A percentile compares a stretch with the other conserved stretches of the same genome.
These are phyloP conservation scores for Vulpes vulpes DNA, from an alignment of 2,113 vertebrate genomes.

Conservation along the genomic window DNA sequence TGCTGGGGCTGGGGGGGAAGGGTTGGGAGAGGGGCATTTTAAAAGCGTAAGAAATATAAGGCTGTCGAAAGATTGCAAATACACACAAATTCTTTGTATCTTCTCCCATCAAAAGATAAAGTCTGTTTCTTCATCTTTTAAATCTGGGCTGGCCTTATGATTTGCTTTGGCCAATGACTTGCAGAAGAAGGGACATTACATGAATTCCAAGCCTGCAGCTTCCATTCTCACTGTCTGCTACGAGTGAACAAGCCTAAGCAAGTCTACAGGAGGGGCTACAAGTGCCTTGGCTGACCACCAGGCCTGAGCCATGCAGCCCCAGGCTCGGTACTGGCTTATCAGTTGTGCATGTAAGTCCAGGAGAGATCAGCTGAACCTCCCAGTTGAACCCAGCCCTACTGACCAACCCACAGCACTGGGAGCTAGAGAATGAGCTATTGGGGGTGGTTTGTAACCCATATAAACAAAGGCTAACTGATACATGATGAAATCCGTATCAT, in stretches of 20 bases:
- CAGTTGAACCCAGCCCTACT: not conserved
- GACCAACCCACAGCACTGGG: not conserved
- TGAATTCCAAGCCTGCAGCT: not conserved
- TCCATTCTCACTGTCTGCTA: not conserved
- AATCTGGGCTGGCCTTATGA: not conserved
- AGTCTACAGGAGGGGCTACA: not conserved
- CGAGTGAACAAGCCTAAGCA: not conserved
- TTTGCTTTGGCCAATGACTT: not conserved
- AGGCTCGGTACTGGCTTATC: not conserved
- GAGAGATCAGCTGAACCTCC: not conserved
- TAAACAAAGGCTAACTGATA: not conserved
- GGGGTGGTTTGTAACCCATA: not conserved
- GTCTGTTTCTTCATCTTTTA: not conserved
- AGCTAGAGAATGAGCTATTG: not conserved
- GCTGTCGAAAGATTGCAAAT: not conserved
- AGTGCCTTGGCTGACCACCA: not conserved
- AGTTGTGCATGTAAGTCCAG: not conserved
- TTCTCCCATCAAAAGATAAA: not conserved
- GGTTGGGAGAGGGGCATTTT: not conserved
- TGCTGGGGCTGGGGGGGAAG: too few species aligned
- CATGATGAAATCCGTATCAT: not conserved
- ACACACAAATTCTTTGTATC: not conserved
- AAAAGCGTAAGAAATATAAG: not conserved
- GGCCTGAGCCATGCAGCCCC: not conserved
- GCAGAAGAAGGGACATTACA: not conserved